Base-by-base conservation (phyloP, 2,113 vertebrate species). In the Pygoscelis antarcticus region DNA sequence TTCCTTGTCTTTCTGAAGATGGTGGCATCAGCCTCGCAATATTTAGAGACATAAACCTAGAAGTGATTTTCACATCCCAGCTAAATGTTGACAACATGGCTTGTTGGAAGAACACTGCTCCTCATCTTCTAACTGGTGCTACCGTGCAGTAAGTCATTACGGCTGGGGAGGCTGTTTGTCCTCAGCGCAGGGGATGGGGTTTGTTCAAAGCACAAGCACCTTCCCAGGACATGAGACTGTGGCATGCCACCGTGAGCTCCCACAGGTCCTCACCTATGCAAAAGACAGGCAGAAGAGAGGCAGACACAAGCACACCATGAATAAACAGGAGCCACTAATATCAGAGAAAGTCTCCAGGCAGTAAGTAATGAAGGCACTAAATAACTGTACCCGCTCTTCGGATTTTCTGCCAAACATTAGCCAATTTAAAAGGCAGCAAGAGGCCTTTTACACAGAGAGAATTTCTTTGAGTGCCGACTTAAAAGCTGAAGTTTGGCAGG, bases 401-500 rank as follows among this genome's bases (percentile, higher is more conserved):
- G 95, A 94, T 94, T 93, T 96, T 96, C 94, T 95, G 93, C 96
- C 96, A 95, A 96, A 96, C 97, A 89, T 97, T 95, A 90, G 96
- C 93, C 96, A 96, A 96, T 97, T 97, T 96, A 97, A 97, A 97
- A 96, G 96, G 97, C 96, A 97, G 97, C 97, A 97, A 98, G 98
- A 98, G 98, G 98, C 97, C 97, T 98, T 97, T 97, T 97, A 95
- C 38, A 64, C 90, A 36, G 95, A 81, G 97, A 96, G 97, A 96
- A 97, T 98, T 94, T 97, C 97, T 97, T 97, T 96, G 97, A 98
- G 97, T 78, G 64, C 96, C 77, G 97, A 91, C 97, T 98, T 98
- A 95, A 97, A 98, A 98, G 98, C 98, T 94, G 94, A 90, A 97
- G 96, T 98, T 98, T 98, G 98, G 98, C 98, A 98, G 98, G 97